Conservation (phyloP, 2,888 invertebrate species). For the Allygus modestus region DNA sequence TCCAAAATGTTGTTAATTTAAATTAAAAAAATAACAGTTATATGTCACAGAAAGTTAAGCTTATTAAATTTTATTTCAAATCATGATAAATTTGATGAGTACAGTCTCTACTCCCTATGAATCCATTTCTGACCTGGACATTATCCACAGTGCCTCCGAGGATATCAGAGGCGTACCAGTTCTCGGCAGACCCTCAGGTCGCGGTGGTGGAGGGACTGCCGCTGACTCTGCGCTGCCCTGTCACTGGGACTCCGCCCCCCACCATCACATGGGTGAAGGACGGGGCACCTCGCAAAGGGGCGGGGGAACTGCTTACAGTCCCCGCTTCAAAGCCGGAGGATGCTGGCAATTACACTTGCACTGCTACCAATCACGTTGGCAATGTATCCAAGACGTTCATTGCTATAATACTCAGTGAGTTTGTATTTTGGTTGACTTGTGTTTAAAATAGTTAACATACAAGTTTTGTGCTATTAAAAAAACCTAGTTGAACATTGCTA, state of each 20-base stretch:
- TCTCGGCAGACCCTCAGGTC: conserved; percentile 26
- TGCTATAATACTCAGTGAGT: conserved; percentile 76
- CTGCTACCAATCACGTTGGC: conserved; percentile 79
- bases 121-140: not conserved
- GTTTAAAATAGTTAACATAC: too few relatives aligned
- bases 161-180: conserved; percentile 50
- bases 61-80: too few relatives aligned
- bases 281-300: conserved; percentile 72
- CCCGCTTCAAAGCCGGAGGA: conserved; percentile 42
- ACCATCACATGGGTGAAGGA: conserved; percentile 81
- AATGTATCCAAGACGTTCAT: conserved; percentile 70
- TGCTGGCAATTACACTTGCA: conserved; percentile 79
- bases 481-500: too few relatives aligned
- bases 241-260: conserved; percentile 79
- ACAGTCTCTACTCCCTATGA: too few relatives aligned
- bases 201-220: conserved; percentile 57
- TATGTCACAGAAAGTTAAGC: too few relatives aligned
- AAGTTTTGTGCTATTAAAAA: too few relatives aligned
- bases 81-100: too few relatives aligned
- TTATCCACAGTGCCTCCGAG: conserved; percentile 61
- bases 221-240: conserved; percentile 75
- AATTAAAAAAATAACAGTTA: too few relatives aligned
- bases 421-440: too few relatives aligned
- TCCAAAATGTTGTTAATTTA: too few relatives aligned
- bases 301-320: conserved; percentile 48